These are phyloP conservation scores for Apodemus agrarius DNA, from an alignment of 2,797 vertebrate species.

Conservation along the genomic window DNA sequence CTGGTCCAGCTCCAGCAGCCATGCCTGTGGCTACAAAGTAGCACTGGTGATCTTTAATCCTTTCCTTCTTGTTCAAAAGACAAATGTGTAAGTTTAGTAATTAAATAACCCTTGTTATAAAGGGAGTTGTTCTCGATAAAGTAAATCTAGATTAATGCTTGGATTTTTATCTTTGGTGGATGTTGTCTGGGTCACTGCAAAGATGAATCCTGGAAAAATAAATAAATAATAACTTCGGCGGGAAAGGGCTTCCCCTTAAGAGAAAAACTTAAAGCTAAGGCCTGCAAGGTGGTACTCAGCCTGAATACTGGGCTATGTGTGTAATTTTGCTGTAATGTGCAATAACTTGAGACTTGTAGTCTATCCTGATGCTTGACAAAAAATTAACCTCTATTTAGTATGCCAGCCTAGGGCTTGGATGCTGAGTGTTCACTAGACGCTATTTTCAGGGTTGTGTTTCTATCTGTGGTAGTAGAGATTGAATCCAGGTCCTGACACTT, in stretches of 20 bases:
- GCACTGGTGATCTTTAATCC: background rate
- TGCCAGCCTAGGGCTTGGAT: background rate
- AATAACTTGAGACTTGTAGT: conserved; percentile 4
- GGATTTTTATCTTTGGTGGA: conserved; percentile 21
- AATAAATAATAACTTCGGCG: background rate
- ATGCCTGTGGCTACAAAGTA: background rate
- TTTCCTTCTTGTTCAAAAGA: conserved; percentile 4
- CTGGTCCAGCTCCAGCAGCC: background rate
- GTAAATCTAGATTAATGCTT: background rate
- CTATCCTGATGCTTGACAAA: conserved; percentile 41
- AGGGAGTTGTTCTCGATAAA: conserved; percentile 4
- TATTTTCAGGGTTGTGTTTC: background rate
- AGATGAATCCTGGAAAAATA: background rate
- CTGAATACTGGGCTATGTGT: background rate
- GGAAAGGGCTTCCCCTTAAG: background rate
- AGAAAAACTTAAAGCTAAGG: conserved; percentile 10
- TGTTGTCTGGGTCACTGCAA: background rate
- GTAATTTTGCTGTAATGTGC: conserved; percentile 27
- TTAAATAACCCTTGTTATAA: conserved; percentile 13
- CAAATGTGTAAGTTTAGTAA: background rate
- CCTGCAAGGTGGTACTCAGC: background rate
- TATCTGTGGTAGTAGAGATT: background rate
- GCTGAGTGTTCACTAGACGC: background rate
- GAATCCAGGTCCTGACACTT: background rate
- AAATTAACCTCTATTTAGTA: background rate